phyloP scores from a whole-genome alignment of 2,113 vertebrate genomes.

The Anas platyrhynchos region DNA sequence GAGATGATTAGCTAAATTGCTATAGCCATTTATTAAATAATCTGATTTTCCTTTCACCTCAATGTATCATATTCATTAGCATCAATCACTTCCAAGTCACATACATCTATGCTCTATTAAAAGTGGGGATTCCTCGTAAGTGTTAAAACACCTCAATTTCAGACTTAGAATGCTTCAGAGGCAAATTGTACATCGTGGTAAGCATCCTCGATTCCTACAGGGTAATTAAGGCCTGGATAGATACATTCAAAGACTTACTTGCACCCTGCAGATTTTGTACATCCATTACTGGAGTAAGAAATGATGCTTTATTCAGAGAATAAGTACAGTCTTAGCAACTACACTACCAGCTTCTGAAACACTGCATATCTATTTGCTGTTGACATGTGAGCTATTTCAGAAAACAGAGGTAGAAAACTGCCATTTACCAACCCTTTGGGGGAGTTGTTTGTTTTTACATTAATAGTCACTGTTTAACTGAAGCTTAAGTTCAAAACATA shows the following conservation, averaged over 20 bases:
- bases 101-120: constrained; percentile 50
- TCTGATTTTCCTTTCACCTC: constrained; percentile 71
- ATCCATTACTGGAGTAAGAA: not conserved
- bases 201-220: not conserved
- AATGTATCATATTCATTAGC: constrained; percentile 64
- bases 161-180: not conserved
- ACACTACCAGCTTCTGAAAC: not conserved
- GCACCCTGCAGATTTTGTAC: not conserved
- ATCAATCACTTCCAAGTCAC: constrained; percentile 69
- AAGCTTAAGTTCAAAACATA: not conserved
- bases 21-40: constrained; percentile 73
- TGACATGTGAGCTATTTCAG: not conserved
- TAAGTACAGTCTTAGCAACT: not conserved
- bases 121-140: constrained; percentile 33
- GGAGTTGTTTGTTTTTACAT: not conserved
- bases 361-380: not conserved
- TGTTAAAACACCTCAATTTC: constrained; percentile 61
- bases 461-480: not conserved
- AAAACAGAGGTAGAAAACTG: not conserved
- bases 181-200: not conserved
- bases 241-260: not conserved
- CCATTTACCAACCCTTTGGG: not conserved
- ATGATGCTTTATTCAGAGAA: not conserved
- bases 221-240: not conserved
- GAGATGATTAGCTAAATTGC: constrained; percentile 77